Evolutionary conservation across 2,888 invertebrate genomes (phyloP), one percentile per base, ranked within the genome.

Genomic region (Hedychridium roseum): DNA sequence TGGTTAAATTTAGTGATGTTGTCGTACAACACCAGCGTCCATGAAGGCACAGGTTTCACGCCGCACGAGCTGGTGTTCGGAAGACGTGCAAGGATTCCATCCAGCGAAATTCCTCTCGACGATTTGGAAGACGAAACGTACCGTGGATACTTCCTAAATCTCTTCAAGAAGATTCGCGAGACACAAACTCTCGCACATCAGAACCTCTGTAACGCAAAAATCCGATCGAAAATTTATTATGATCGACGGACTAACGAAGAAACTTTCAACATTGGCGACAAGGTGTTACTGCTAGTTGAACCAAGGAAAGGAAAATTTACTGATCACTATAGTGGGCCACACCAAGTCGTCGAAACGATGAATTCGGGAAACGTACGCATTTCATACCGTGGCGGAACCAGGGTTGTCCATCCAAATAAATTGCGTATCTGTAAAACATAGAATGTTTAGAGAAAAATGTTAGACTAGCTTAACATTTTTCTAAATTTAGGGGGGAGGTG

Each of bases 61-160:
- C 53, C 60, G 0, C 42, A 50, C 14, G 55, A 61, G 11, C 26
- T 60, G 17, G 52, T 60, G 4, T 55, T 54, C 5, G 63, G 59
- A 0, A 38, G 41, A 15, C 6, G 30, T 17, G 51, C 59, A 1
- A 14, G 56, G 11, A 31, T 43, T 6, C 56, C 62, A 1, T 49
- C 57, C 1, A 36, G 14, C 9, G 17, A 39, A 1, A 11, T 27
- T 1, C 2, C 32, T 1, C 2, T 17, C 1, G 44, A 41, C 2
- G 21, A 12, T 3, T 20, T 20, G 2, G 1, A 39, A 3, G 14
- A 41, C 21, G 46, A 42, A 18, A 54, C 54, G 0, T 55, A 57
- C 23, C 2, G 36, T 3, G 39, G 37, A 4, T 60, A 60, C 14
- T 5, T 57, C 1, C 31, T 6, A 4, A 39, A 60, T 4, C 32